Percentiles rank a stretch among this genome's conserved stretches.
phyloP scores from a whole-genome alignment of 2,888 invertebrate species.

The Pocota personata region DNA sequence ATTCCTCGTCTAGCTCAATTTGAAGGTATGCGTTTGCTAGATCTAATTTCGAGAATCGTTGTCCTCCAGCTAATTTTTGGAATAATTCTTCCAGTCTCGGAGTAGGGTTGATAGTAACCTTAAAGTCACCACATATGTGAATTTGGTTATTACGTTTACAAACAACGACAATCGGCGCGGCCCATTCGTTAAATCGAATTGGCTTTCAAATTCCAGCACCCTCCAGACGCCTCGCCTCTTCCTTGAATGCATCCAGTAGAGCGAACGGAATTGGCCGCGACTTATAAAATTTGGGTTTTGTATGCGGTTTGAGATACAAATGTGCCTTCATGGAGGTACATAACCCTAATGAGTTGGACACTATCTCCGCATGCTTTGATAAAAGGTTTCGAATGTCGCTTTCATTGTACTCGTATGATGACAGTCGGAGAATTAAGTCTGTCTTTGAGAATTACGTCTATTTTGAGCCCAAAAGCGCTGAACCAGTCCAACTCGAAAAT shows the following conservation, averaged over 20 bases:
- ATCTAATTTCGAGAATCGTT: slow-evolving; percentile 65
- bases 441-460: background rate
- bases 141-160: slow-evolving; percentile 75
- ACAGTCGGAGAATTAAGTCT: background rate
- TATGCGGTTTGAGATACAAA: slow-evolving; percentile 68
- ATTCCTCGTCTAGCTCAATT: slow-evolving; percentile 51
- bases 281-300: slow-evolving; percentile 69
- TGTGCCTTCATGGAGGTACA: slow-evolving; percentile 41
- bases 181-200: slow-evolving; percentile 76
- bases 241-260: slow-evolving; percentile 51
- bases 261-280: slow-evolving; percentile 75
- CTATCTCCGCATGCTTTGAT: background rate
- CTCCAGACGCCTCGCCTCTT: slow-evolving; percentile 69
- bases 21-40: slow-evolving; percentile 63
- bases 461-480: slow-evolving; percentile 11
- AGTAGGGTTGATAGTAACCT: slow-evolving; percentile 75
- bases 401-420: background rate
- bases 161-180: slow-evolving; percentile 78
- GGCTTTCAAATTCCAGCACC: slow-evolving; percentile 62
- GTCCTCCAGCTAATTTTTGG: slow-evolving; percentile 63
- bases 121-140: slow-evolving; percentile 74
- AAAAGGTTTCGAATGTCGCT: background rate
- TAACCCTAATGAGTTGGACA: background rate
- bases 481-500: slow-evolving; percentile 19
- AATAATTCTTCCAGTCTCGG: slow-evolving; percentile 67